Evolutionary conservation across 2,888 invertebrate species (phyloP).

Genomic region (Ennomos erosarius): DNA sequence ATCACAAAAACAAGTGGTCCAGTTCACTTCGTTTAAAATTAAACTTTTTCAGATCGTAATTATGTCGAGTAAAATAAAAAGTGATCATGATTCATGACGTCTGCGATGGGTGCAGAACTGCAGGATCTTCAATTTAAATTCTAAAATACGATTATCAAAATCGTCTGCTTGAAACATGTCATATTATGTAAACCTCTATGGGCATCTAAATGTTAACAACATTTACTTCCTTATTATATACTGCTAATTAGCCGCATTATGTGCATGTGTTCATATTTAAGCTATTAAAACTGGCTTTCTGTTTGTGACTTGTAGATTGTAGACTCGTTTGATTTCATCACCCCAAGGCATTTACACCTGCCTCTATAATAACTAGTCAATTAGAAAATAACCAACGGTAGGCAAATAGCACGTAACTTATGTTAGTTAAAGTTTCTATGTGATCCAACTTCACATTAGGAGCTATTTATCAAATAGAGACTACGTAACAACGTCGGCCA

Average conservation of each 20-base stretch:
- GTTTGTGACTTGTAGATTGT: slow-evolving; percentile 3
- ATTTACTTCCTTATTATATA: slow-evolving; percentile 9
- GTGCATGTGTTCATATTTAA: neutral
- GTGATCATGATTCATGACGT: no score
- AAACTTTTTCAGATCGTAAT: neutral
- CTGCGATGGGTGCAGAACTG: no score
- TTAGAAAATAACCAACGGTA: neutral
- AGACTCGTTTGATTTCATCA: slow-evolving; percentile 1
- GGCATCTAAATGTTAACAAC: slow-evolving; percentile 8
- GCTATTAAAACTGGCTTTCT: slow-evolving; percentile 12
- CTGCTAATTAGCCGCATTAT: neutral
- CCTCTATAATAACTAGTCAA: neutral
- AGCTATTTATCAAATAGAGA: slow-evolving; percentile 9
- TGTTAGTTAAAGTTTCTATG: slow-evolving; percentile 1
- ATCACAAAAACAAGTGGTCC: slow-evolving; percentile 16
- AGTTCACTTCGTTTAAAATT: slow-evolving; percentile 8
- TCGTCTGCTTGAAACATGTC: no score
- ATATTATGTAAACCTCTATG: no score
- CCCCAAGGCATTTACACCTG: slow-evolving; percentile 16
- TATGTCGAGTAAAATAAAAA: no score
- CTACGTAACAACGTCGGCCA: neutral
- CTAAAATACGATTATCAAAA: no score
- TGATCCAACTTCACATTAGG: slow-evolving; percentile 13
- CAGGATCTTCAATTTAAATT: no score
- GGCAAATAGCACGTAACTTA: no score